These are phyloP conservation scores for Meteorus colon DNA, from an alignment of 2,888 invertebrate genomes.

Conservation along the genomic window DNA sequence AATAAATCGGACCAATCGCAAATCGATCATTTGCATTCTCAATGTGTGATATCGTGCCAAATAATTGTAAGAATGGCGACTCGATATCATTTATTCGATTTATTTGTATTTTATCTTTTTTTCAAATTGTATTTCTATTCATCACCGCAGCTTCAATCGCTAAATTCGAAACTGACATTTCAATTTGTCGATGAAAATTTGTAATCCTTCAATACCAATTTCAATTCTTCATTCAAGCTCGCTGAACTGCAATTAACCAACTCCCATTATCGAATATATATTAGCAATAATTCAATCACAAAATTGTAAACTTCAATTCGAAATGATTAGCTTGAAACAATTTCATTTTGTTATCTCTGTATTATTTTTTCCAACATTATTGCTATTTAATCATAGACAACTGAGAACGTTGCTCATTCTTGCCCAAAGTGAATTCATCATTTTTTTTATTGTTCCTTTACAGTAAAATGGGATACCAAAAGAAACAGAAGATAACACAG, in stretches of 20 bases:
- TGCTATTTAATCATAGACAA: background rate
- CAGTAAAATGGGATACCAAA: no score
- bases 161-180: no score
- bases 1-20: conserved; percentile 51
- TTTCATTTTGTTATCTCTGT: background rate
- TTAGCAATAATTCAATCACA: no score
- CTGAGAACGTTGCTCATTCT: background rate
- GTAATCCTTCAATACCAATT: no score
- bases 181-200: no score
- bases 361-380: background rate
- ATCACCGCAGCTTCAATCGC: no score
- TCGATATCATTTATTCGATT: conserved; percentile 48
- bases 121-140: background rate
- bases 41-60: conserved; percentile 42
- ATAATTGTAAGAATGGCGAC: conserved; percentile 31
- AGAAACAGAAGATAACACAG: no score
- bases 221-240: no score
- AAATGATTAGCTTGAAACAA: no score
- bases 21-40: conserved; percentile 53
- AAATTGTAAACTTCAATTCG: no score
- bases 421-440: background rate
- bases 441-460: background rate
- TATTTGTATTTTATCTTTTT: background rate
- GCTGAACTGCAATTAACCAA: no score
- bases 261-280: no score